A percentile compares a stretch with the other conserved stretches of the same genome.
phyloP scores from a whole-genome alignment of 2,888 invertebrate species.

The Phyto melanocephala region DNA sequence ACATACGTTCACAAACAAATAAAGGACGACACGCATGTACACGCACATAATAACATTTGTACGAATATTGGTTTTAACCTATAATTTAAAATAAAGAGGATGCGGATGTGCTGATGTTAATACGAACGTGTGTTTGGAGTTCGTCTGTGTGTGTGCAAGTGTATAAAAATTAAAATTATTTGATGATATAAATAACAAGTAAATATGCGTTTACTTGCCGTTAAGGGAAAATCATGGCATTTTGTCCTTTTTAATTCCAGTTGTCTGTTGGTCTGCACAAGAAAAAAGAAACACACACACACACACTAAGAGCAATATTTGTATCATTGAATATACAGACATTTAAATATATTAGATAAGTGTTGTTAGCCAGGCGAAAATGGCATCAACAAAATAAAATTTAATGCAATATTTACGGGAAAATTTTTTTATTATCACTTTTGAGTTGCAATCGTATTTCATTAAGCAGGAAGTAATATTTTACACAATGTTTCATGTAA shows the following conservation, averaged over 20 bases:
- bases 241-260: neutral
- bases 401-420: conserved; percentile 1
- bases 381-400: neutral
- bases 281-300: neutral
- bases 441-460: neutral
- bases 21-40: neutral
- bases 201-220: conserved; percentile 11
- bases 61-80: conserved; percentile 24
- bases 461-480: conserved; percentile 23
- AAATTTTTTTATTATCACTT: conserved; percentile 19
- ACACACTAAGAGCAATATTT: no score
- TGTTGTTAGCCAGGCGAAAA: neutral
- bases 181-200: conserved; percentile 43
- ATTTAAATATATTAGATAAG: no score
- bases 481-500: conserved; percentile 6
- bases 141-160: neutral
- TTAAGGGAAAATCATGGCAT: neutral
- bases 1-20: neutral
- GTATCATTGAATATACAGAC: conserved; percentile 24
- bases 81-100: neutral
- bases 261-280: neutral
- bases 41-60: neutral
- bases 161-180: conserved; percentile 22
- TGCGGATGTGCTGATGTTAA: neutral
- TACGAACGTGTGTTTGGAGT: conserved; percentile 15